Percentiles rank a stretch among this genome's conserved stretches.
Evolutionary conservation across 2,113 vertebrate species (phyloP).

Genomic region (Heterocephalus glaber): DNA sequence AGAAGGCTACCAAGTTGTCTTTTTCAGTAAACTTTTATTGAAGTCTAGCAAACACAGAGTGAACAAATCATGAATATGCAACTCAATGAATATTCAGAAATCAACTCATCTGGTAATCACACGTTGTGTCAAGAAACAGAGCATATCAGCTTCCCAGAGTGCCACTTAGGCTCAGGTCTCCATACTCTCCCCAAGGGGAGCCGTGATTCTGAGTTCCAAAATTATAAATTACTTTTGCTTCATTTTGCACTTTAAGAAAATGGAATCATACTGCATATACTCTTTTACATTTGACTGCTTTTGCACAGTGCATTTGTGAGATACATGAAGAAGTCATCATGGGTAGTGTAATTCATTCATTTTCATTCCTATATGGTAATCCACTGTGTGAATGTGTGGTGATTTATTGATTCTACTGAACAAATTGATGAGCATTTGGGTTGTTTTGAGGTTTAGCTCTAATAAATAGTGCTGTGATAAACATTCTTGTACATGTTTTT

Average conservation of each 20-base stretch:
- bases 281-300: neutral
- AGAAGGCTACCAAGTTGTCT: slow-evolving; percentile 52
- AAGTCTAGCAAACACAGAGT: slow-evolving; percentile 20
- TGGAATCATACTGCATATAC: neutral
- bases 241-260: slow-evolving; percentile 3
- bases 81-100: slow-evolving; percentile 29
- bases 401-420: neutral
- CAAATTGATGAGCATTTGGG: neutral
- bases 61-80: neutral
- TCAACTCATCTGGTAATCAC: neutral
- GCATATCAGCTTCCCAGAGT: neutral
- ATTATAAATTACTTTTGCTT: neutral
- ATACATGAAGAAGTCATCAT: neutral
- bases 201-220: neutral
- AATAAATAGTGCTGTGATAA: neutral
- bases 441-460: neutral
- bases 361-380: neutral
- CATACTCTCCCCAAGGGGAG: neutral
- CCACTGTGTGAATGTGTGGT: neutral
- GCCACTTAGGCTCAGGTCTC: neutral
- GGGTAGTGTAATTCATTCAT: neutral
- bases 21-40: slow-evolving; percentile 46
- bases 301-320: neutral
- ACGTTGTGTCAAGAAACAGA: neutral
- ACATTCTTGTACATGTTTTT: neutral